Base-by-base conservation (phyloP, 2,797 vertebrate genomes). In the Anguilla megastoma region DNA sequence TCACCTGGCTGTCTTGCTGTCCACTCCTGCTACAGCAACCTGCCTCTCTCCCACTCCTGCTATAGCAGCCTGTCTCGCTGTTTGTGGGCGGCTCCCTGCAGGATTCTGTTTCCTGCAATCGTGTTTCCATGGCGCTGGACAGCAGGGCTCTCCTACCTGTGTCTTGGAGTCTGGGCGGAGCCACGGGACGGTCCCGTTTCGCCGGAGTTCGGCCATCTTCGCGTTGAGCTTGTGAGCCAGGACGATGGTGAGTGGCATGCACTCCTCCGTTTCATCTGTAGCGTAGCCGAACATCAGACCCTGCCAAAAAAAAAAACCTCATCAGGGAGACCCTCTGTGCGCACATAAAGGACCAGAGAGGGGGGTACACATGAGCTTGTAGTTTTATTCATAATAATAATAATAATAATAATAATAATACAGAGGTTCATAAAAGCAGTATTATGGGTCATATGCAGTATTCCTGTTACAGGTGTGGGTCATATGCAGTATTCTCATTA, bases 281-380 rank as follows among this genome's bases (percentile, higher is more conserved):
- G 99, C 98, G 0, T 99, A 99, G 89, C 99, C 99, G 7, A 99
- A 99, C 99, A 99, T 99, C 94, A 99, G 93, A 88, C 99, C 99
- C 99, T 99, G 90, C 0, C 58, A 63, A 21, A 12, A 76, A 41
- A n/a, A 30, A 10, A 41, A 74, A 71, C n/a, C n/a, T 9, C n/a
- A 8, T 69, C 63, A 69, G 63, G n/a, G 16, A 18, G 58, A 60
- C 6, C 50, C 56, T 3, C 12, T 27, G n/a, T 4, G 2, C 7
- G n/a, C 6, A 27, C 8, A n/a, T 69, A 33, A 33, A 36, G 58
- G 58, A 21, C 58, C 12, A 60, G 58, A 4, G 58, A 18, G 12
- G 58, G 58, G 3, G 21, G 58, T 21, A 60, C 16, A 60, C 14
- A 16, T 60, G 4, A 60, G 21, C 58, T 60, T 4, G 18, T 21